Conservation (phyloP, 2,888 invertebrate species). For the Anthophora plumipes region DNA sequence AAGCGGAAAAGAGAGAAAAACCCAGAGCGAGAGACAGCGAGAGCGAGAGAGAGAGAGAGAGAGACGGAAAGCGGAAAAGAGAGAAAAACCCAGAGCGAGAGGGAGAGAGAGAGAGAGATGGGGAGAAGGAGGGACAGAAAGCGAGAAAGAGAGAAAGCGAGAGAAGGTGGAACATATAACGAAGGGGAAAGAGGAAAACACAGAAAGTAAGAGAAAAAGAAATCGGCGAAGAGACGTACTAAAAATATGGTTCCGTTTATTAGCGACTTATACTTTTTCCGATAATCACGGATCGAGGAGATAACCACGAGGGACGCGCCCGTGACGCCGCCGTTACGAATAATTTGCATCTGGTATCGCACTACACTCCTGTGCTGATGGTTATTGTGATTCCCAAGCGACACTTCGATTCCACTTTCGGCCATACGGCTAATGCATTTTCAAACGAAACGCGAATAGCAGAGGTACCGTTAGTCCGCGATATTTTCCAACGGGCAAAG, state of each 20-base stretch:
- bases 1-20: too few relatives aligned
- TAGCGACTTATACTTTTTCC: conserved; percentile 39
- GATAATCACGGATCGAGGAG: conserved; percentile 34
- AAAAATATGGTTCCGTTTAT: conserved; percentile 34
- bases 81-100: too few relatives aligned
- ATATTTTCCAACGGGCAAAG: background rate
- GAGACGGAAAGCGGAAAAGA: too few relatives aligned
- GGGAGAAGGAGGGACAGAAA: too few relatives aligned
- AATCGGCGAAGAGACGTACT: background rate
- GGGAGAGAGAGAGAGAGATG: too few relatives aligned
- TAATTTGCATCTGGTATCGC: conserved; percentile 62
- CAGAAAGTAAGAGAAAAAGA: background rate
- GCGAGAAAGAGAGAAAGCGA: too few relatives aligned
- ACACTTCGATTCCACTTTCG: conserved; percentile 35
- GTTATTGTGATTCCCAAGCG: conserved; percentile 58
- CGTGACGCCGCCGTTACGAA: conserved; percentile 26
- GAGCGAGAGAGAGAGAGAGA: too few relatives aligned
- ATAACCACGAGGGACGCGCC: conserved; percentile 41
- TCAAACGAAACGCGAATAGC: conserved; percentile 23
- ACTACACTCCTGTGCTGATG: conserved; percentile 24
- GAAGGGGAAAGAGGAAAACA: background rate
- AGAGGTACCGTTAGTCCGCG: background rate
- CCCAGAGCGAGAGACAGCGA: too few relatives aligned
- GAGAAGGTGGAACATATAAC: too few relatives aligned
- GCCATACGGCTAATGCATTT: conserved; percentile 35